phyloP scores from a whole-genome alignment of 2,888 invertebrate genomes.

The Pycnomerus fuliginosus region DNA sequence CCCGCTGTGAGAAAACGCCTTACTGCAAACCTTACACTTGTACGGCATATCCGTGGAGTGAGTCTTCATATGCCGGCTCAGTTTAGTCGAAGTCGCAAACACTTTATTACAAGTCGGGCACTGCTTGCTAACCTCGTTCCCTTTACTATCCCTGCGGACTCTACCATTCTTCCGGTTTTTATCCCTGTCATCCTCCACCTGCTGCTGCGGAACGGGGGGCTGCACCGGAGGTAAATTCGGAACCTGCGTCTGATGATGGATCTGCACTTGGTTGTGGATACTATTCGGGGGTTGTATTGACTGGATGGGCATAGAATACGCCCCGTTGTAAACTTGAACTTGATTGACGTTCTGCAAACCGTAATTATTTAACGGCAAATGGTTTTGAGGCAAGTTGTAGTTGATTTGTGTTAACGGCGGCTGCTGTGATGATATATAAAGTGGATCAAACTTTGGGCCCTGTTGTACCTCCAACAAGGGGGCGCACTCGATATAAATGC shows the following conservation, averaged over 20 bases:
- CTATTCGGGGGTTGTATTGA: constrained; percentile 40
- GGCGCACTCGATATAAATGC: constrained; percentile 48
- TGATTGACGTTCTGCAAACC: constrained; percentile 43
- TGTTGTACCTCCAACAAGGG: constrained; percentile 39
- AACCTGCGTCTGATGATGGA: constrained; percentile 27
- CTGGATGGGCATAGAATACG: constrained; percentile 45
- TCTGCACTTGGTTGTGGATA: constrained; percentile 37
- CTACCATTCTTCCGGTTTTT: constrained; percentile 11
- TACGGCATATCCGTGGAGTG: constrained; percentile 51
- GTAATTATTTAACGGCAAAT: constrained; percentile 41
- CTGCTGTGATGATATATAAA: constrained; percentile 32
- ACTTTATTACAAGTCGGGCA: constrained; percentile 49
- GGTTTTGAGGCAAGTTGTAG: constrained; percentile 44
- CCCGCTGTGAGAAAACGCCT: constrained; percentile 53
- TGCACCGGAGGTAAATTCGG: constrained; percentile 30
- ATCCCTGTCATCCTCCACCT: constrained; percentile 21
- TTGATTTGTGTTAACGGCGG: constrained; percentile 42
- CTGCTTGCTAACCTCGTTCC: constrained; percentile 35
- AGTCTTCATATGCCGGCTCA: constrained; percentile 52
- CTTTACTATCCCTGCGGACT: background rate
- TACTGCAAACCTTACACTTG: constrained; percentile 51
- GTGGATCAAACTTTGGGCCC: constrained; percentile 37
- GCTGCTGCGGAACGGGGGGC: constrained; percentile 17
- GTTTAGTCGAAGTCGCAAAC: constrained; percentile 48
- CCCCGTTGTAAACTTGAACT: constrained; percentile 45